Conservation (phyloP, 1,140 invertebrate genomes). For the Nebria ingens region DNA sequence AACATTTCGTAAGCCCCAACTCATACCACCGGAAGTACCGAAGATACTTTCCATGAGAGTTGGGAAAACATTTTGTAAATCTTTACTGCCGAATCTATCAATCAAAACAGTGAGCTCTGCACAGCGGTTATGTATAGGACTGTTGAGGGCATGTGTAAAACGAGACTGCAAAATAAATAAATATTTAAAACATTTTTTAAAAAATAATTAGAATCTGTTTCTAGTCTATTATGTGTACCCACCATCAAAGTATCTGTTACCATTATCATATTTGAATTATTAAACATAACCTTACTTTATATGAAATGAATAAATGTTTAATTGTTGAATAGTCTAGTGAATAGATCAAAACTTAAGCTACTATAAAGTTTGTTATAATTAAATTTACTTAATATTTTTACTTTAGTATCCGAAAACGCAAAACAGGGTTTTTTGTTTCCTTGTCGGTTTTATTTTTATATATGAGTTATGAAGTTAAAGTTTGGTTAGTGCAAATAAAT, state of each 20-base stretch:
- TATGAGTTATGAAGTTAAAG: too few species aligned
- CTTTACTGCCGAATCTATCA: slow-evolving; percentile 48
- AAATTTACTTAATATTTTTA: too few species aligned
- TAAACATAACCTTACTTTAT: slow-evolving; percentile 3
- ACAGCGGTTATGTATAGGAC: slow-evolving; percentile 36
- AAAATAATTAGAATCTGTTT: too few species aligned
- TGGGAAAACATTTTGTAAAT: slow-evolving; percentile 61
- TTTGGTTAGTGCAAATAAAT: background rate
- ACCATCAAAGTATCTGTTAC: slow-evolving; percentile 1
- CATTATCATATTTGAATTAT: background rate
- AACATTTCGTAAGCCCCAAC: slow-evolving; percentile 68
- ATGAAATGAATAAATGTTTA: too few species aligned
- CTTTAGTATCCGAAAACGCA: too few species aligned
- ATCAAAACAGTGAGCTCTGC: slow-evolving; percentile 45
- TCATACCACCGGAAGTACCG: slow-evolving; percentile 49
- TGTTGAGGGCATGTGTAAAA: slow-evolving; percentile 23
- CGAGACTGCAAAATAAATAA: slow-evolving; percentile 20
- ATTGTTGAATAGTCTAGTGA: too few species aligned
- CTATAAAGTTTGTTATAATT: too few species aligned
- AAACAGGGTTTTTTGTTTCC: too few species aligned
- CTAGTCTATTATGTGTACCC: too few species aligned
- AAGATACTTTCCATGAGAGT: slow-evolving; percentile 64
- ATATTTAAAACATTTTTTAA: too few species aligned
- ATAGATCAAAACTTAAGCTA: too few species aligned
- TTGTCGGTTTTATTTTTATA: too few species aligned